These are phyloP conservation scores for Steinernema feltiae DNA, from an alignment of 1,140 invertebrate genomes.

Conservation along the genomic window DNA sequence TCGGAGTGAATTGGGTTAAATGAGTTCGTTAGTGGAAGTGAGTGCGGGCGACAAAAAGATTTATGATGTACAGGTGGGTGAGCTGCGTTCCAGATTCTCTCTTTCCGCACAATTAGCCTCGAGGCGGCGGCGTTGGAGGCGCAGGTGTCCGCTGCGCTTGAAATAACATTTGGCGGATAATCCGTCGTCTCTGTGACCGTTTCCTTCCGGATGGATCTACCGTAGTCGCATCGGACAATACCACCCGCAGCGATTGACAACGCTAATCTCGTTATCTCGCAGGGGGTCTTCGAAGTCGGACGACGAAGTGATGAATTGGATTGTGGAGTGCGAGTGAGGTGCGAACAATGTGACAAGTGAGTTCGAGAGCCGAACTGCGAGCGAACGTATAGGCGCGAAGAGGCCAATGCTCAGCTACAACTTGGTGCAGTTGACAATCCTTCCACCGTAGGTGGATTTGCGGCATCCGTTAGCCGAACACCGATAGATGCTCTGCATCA, in stretches of 20 bases:
- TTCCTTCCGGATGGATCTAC: no score
- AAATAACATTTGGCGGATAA: conserved; percentile 1
- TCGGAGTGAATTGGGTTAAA: background rate
- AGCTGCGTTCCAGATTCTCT: background rate
- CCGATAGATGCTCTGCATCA: no score
- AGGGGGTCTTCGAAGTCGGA: background rate
- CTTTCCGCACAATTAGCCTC: conserved; percentile 6
- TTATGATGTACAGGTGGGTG: background rate
- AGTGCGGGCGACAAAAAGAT: background rate
- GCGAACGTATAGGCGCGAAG: no score
- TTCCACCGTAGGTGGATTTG: no score
- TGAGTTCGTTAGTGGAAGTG: background rate
- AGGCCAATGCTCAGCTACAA: no score
- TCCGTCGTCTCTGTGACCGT: background rate
- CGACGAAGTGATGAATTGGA: background rate
- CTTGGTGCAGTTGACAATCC: no score
- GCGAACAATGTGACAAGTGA: background rate
- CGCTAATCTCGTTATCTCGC: background rate
- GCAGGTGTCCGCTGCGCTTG: background rate
- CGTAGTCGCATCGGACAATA: background rate
- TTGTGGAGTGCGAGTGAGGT: background rate
- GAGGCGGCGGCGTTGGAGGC: background rate
- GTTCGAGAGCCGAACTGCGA: background rate
- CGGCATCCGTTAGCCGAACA: no score
- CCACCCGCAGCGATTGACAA: background rate